These are phyloP conservation scores for Macaca fascicularis DNA, from an alignment of 2,113 vertebrate species.

Conservation along the genomic window T2T-MFA8v1.1 NC_088381.1:40075001-40075500, in stretches of 20 bases:
- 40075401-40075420: no score
- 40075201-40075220: background rate
- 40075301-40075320: background rate
- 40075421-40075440: no score
- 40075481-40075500: no score
- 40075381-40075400: no score
- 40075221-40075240: background rate
- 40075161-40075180: constrained; percentile 31
- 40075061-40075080: constrained; percentile 33
- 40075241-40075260: background rate
- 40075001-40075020: constrained; percentile 89
- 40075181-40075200: background rate
- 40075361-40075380: background rate
- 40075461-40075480: no score
- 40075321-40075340: background rate
- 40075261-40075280: background rate
- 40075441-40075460: no score
- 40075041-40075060: constrained; percentile 90
- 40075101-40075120: background rate
- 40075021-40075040: constrained; percentile 93
- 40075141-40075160: background rate
- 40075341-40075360: background rate
- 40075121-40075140: background rate
- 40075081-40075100: background rate
- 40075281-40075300: background rate